These are phyloP conservation scores for Pachycephala philippinensis DNA, from an alignment of 2,113 vertebrate genomes.

Conservation along the genomic window DNA sequence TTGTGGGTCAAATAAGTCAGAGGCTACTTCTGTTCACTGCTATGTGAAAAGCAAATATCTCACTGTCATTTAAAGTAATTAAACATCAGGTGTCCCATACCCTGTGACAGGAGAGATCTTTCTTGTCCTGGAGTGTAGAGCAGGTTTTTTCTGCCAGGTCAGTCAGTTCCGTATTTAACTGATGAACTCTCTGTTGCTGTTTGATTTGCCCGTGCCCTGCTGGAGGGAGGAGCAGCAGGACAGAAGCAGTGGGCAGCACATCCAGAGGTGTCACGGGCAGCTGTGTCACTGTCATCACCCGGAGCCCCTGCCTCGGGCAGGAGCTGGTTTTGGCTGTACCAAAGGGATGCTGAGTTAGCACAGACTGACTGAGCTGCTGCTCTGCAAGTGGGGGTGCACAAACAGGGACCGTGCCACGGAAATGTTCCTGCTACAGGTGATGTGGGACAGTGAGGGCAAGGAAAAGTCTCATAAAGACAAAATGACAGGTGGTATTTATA, in stretches of 20 bases:
- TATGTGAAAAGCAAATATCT: not conserved
- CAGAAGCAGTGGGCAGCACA: not conserved
- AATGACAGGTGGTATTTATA: not conserved
- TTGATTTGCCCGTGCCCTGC: not conserved
- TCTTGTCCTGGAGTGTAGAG: not conserved
- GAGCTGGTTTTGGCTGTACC: not conserved
- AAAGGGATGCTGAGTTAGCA: not conserved
- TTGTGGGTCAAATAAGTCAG: not conserved
- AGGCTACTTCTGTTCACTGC: not conserved
- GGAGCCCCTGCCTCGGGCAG: not conserved
- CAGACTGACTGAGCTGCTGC: not conserved
- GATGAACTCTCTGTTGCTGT: not conserved
- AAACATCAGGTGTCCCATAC: rapidly evolving
- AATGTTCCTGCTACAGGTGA: not conserved
- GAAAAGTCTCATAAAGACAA: not conserved
- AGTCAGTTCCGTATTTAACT: not conserved
- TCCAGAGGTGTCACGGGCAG: not conserved
- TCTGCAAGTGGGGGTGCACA: not conserved
- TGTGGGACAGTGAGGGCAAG: not conserved
- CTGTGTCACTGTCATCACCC: not conserved
- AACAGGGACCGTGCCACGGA: rapidly evolving
- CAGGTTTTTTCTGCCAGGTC: not conserved
- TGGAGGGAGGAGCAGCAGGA: not conserved
- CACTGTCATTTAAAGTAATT: not conserved
- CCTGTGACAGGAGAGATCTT: not conserved